These are phyloP conservation scores for Pantala flavescens DNA, from an alignment of 1,140 invertebrate species.

Conservation along the genomic window DNA sequence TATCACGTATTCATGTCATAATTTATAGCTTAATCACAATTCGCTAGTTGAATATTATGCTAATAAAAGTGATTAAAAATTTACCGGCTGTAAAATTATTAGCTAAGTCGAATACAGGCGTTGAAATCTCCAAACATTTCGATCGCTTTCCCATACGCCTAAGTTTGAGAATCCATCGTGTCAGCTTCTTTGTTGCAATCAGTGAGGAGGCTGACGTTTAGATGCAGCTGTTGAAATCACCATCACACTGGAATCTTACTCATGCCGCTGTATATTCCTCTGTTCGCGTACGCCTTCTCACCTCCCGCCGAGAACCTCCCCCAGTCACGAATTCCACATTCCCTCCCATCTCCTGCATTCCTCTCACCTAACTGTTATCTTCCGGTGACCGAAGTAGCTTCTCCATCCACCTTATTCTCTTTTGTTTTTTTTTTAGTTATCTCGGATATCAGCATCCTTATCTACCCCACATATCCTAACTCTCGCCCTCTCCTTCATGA, in stretches of 20 bases:
- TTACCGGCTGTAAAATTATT: too few species aligned
- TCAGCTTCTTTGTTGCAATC: not conserved
- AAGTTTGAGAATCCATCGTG: too few species aligned
- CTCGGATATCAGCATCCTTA: constrained; percentile 1
- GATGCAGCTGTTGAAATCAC: constrained; percentile 3
- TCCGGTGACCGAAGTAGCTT: constrained; percentile 7
- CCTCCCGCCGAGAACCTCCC: not conserved
- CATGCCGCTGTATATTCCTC: not conserved
- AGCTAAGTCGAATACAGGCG: too few species aligned
- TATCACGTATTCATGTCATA: too few species aligned
- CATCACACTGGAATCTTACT: not conserved
- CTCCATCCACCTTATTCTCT: not conserved
- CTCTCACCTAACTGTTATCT: constrained; percentile 6
- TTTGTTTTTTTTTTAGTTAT: not conserved
- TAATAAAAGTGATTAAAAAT: too few species aligned
- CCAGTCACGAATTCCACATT: constrained; percentile 8
- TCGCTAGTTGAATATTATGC: too few species aligned
- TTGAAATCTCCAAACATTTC: too few species aligned
- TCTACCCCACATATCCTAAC: not conserved
- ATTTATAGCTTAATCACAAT: too few species aligned
- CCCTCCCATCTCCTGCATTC: not conserved
- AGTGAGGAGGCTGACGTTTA: not conserved
- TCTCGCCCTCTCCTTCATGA: too few species aligned
- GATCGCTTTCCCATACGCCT: too few species aligned
- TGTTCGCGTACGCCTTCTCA: not conserved